Evolutionary conservation across 2,113 vertebrate genomes (phyloP).

Genomic region (Callochromis pleurospilus): DNA sequence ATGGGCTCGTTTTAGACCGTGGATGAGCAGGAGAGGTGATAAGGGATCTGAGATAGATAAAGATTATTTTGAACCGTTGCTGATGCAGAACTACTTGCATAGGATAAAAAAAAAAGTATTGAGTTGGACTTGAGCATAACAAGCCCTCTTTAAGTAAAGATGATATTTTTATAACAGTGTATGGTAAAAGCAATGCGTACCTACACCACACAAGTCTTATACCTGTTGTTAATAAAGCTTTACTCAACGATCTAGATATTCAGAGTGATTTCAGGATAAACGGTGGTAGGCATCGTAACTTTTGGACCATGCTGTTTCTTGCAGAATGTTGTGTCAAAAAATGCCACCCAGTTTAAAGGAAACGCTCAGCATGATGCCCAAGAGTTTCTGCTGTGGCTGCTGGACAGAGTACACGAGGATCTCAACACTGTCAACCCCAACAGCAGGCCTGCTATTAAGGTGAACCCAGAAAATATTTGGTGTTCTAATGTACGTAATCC

Average conservation of each 20-base stretch:
- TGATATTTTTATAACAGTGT: background rate
- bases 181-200: background rate
- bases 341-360: constrained; percentile 90
- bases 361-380: constrained; percentile 96
- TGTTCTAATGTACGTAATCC: background rate
- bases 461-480: constrained; percentile 20
- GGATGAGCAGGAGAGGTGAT: background rate
- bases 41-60: background rate
- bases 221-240: background rate
- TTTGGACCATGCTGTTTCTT: background rate
- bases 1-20: background rate
- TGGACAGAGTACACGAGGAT: constrained; percentile 95
- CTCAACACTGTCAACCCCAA: constrained; percentile 82
- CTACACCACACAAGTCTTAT: background rate
- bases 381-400: constrained; percentile 96
- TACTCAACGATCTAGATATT: background rate
- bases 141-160: background rate
- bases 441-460: constrained; percentile 79
- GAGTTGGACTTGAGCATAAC: fast-evolving
- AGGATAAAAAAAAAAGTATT: background rate
- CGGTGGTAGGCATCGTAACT: background rate
- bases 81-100: fast-evolving
- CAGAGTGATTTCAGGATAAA: background rate
- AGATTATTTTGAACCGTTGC: background rate
- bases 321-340: constrained; percentile 91